Evolutionary conservation across 2,113 vertebrate species (phyloP).

Genomic region (Rhinichthys klamathensis): DNA sequence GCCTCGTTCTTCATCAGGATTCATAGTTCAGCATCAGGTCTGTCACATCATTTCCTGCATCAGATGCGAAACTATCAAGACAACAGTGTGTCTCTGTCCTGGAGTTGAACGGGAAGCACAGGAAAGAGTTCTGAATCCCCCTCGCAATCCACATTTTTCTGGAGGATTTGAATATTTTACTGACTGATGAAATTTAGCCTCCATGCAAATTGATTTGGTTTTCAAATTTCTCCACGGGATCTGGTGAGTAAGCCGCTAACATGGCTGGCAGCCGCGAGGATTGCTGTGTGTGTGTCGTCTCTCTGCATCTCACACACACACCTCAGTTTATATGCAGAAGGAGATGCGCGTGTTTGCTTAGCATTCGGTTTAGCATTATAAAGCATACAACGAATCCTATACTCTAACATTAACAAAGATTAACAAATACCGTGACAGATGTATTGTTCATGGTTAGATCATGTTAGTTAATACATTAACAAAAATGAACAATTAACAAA

Average conservation of each 20-base stretch:
- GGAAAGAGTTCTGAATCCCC: slow-evolving; percentile 38
- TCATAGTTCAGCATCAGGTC: slow-evolving; percentile 5
- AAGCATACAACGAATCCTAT: neutral
- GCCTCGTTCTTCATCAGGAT: neutral
- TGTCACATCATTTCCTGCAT: neutral
- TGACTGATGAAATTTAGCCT: slow-evolving; percentile 54
- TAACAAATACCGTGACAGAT: too few relatives aligned
- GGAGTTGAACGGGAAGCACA: slow-evolving; percentile 16
- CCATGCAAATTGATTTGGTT: slow-evolving; percentile 60
- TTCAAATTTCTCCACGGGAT: slow-evolving; percentile 51
- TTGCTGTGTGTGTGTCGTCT: neutral
- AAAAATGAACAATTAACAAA: too few relatives aligned
- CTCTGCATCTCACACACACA: neutral
- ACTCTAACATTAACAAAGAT: too few relatives aligned
- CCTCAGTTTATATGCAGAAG: neutral
- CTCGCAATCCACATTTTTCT: slow-evolving; percentile 44
- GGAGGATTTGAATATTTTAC: slow-evolving; percentile 58
- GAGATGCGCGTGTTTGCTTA: neutral
- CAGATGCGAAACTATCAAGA: too few relatives aligned
- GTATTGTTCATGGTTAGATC: too few relatives aligned
- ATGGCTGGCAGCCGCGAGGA: slow-evolving; percentile 34
- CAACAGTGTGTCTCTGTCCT: slow-evolving; percentile 1
- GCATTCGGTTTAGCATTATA: neutral
- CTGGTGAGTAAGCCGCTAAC: slow-evolving; percentile 46
- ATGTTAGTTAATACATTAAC: too few relatives aligned